Conservation (phyloP, 2,113 vertebrate genomes). For the Panurus biarmicus region DNA sequence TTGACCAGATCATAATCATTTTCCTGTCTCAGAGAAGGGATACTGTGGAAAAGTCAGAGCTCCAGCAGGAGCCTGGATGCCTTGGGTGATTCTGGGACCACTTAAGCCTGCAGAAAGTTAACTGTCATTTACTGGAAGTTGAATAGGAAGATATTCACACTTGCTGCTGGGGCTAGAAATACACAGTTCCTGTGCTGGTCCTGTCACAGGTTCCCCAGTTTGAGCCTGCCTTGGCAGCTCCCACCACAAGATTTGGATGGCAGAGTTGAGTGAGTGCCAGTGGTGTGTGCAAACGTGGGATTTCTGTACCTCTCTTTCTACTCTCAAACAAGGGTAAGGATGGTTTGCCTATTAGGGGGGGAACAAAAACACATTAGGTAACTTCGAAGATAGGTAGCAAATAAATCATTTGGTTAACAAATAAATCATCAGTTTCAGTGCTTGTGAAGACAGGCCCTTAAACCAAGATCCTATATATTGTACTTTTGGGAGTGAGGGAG, state of each 20-base stretch:
- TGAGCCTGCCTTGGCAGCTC: neutral
- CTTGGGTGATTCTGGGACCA: neutral
- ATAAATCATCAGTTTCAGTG: neutral
- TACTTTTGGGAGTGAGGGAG: neutral
- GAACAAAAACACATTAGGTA: neutral
- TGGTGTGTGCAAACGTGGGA: neutral
- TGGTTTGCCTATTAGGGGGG: neutral
- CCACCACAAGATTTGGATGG: rapidly evolving
- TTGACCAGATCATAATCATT: neutral
- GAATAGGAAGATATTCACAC: neutral
- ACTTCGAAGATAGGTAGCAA: neutral
- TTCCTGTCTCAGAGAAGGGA: neutral
- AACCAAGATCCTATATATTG: neutral
- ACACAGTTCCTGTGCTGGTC: neutral
- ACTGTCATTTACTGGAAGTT: neutral
- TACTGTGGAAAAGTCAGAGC: neutral
- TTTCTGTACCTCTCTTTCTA: neutral
- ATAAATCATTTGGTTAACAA: neutral
- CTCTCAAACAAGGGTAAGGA: neutral
- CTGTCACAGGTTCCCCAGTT: neutral
- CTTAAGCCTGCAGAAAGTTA: neutral
- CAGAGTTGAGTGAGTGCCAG: neutral
- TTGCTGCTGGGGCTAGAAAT: neutral
- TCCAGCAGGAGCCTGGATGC: neutral
- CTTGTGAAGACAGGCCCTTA: neutral